Conservation (phyloP, 2,797 vertebrate species). For the Melanogrammus aeglefinus region DNA sequence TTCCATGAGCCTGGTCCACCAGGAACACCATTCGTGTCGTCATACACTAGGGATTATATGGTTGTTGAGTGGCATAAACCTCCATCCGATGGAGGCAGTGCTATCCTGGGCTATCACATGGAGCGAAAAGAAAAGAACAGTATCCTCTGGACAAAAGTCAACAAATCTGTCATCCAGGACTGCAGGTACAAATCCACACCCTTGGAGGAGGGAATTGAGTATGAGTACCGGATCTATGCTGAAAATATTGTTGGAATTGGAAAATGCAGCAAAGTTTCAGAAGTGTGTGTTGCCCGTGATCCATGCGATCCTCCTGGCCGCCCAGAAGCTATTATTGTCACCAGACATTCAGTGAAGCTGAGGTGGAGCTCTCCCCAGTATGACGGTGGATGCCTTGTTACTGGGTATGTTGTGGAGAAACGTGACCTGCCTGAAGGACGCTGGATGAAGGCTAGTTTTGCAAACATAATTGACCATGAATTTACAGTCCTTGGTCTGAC, state of each 20-base stretch:
- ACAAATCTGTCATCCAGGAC: conserved; percentile 93
- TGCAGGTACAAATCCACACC: conserved; percentile 89
- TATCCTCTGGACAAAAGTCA: conserved; percentile 97
- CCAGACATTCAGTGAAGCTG: conserved; percentile 89
- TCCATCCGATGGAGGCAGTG: conserved; percentile 92
- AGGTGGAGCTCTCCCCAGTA: conserved; percentile 91
- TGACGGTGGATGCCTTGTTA: conserved; percentile 92
- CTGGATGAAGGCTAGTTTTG: conserved; percentile 99
- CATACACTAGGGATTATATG: conserved; percentile 91
- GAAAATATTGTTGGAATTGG: conserved; percentile 98
- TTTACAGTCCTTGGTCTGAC: conserved; percentile 91
- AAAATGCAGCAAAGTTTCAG: conserved; percentile 93
- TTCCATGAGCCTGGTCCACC: conserved; percentile 96
- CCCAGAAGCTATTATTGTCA: conserved; percentile 89
- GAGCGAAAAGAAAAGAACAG: conserved; percentile 98
- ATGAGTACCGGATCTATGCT: conserved; percentile 94
- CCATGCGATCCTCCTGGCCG: conserved; percentile 94
- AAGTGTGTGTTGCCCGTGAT: conserved; percentile 91
- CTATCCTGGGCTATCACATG: conserved; percentile 92
- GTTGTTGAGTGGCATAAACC: conserved; percentile 95
- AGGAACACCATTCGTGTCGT: conserved; percentile 90
- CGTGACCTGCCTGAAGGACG: conserved; percentile 94
- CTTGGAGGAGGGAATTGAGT: conserved; percentile 97
- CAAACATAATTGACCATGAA: conserved; percentile 88
- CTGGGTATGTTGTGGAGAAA: conserved; percentile 95